Conservation (phyloP, 2,113 vertebrate species). For the Cyprinodon tularosa region DNA sequence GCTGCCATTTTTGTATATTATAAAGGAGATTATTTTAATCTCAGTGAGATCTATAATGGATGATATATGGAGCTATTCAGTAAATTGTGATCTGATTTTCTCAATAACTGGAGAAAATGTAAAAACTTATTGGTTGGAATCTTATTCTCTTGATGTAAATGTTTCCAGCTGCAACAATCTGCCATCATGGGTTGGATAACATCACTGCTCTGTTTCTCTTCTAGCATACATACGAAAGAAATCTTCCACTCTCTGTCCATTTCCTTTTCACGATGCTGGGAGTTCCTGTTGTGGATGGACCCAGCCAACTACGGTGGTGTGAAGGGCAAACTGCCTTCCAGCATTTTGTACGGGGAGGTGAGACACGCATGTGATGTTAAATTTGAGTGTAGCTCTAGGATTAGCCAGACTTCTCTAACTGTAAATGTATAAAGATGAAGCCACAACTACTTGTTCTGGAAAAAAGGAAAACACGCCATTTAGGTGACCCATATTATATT, state of each 20-base stretch:
- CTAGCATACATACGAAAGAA: slow-evolving; percentile 93
- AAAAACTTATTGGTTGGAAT: neutral
- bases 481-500: too few relatives aligned
- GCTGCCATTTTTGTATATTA: too few relatives aligned
- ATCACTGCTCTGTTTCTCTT: slow-evolving; percentile 14
- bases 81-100: neutral
- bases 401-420: too few relatives aligned
- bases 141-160: neutral
- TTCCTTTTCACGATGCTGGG: slow-evolving; percentile 96
- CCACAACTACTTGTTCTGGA: too few relatives aligned
- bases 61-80: too few relatives aligned
- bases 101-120: neutral
- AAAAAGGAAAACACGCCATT: too few relatives aligned
- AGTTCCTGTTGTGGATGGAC: slow-evolving; percentile 98
- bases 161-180: neutral
- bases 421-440: too few relatives aligned
- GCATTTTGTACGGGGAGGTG: slow-evolving; percentile 85
- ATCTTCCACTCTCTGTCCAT: slow-evolving; percentile 97
- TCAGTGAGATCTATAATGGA: too few relatives aligned
- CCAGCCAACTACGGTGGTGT: slow-evolving; percentile 93
- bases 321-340: slow-evolving; percentile 87
- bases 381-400: neutral
- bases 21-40: too few relatives aligned
- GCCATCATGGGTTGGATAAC: neutral
- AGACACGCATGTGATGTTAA: neutral